Percentiles rank a stretch among this genome's conserved stretches.
Evolutionary conservation across 2,113 vertebrate species (phyloP).

Genomic region (Engraulis encrasicolus): DNA sequence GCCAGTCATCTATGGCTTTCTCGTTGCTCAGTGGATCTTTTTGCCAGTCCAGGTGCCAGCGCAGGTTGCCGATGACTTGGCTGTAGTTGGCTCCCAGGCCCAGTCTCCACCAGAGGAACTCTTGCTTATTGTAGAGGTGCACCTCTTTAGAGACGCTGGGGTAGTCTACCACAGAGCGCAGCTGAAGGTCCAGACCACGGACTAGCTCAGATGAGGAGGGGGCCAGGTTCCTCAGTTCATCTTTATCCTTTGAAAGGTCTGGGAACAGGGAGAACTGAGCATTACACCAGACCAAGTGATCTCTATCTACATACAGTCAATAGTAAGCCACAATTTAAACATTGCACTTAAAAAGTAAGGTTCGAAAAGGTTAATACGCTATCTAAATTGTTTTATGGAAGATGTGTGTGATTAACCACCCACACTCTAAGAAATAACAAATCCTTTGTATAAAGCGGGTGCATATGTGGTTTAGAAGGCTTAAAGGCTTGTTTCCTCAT

Average conservation of each 20-base stretch:
- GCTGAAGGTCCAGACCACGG: conserved; percentile 77
- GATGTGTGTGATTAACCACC: too few relatives aligned
- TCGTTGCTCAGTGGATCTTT: conserved; percentile 76
- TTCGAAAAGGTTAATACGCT: too few relatives aligned
- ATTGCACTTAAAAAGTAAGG: too few relatives aligned
- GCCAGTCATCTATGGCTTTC: conserved; percentile 83
- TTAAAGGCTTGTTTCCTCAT: neutral
- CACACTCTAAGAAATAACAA: too few relatives aligned
- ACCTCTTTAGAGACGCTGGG: conserved; percentile 83
- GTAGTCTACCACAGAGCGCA: conserved; percentile 84
- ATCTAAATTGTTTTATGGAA: too few relatives aligned
- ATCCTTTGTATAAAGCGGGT: too few relatives aligned
- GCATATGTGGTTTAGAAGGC: too few relatives aligned
- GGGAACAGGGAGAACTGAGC: conserved; percentile 52
- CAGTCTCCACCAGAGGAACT: conserved; percentile 84
- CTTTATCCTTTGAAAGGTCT: conserved; percentile 86
- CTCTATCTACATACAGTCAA: neutral
- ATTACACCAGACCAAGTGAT: neutral
- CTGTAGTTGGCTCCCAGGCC: conserved; percentile 85
- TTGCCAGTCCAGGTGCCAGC: conserved; percentile 94
- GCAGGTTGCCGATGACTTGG: conserved; percentile 83
- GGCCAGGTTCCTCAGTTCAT: conserved; percentile 86
- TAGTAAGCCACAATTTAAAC: neutral
- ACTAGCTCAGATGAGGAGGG: conserved; percentile 73
- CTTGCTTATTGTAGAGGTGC: conserved; percentile 84